phyloP scores from a whole-genome alignment of 1,140 invertebrate species.

The Pseudomyrmex dendroicus region DNA sequence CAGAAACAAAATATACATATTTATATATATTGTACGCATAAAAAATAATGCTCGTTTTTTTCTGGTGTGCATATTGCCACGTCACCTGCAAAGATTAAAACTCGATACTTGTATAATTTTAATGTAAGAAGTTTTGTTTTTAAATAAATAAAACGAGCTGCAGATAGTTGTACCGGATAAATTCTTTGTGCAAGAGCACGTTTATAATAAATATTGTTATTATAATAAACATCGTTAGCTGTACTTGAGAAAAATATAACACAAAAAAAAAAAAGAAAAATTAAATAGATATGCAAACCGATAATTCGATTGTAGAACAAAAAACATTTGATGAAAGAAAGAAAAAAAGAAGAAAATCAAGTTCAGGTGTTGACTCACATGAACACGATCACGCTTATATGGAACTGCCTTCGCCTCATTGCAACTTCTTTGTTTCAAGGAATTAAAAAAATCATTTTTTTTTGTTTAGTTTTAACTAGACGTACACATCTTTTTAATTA shows the following conservation, averaged over 20 bases:
- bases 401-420: too few relatives aligned
- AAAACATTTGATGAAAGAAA: background rate
- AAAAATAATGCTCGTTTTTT: background rate
- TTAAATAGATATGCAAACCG: background rate
- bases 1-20: background rate
- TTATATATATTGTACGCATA: background rate
- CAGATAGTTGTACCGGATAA: too few relatives aligned
- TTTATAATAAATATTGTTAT: background rate
- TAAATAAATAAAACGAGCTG: background rate
- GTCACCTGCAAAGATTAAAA: slow-evolving; percentile 50
- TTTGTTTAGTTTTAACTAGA: too few relatives aligned
- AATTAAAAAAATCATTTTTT: too few relatives aligned
- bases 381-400: background rate
- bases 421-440: too few relatives aligned
- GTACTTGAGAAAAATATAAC: background rate
- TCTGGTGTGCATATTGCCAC: background rate
- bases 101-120: background rate
- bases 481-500: too few relatives aligned
- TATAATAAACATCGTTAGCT: background rate
- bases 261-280: background rate
- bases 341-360: background rate
- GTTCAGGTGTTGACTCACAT: background rate
- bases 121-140: background rate
- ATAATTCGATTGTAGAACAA: background rate
- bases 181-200: too few relatives aligned